Evolutionary conservation across 2,113 vertebrate genomes (phyloP), one percentile per base, ranked within the genome.

Genomic region (Planiliza haematocheilus): DNA sequence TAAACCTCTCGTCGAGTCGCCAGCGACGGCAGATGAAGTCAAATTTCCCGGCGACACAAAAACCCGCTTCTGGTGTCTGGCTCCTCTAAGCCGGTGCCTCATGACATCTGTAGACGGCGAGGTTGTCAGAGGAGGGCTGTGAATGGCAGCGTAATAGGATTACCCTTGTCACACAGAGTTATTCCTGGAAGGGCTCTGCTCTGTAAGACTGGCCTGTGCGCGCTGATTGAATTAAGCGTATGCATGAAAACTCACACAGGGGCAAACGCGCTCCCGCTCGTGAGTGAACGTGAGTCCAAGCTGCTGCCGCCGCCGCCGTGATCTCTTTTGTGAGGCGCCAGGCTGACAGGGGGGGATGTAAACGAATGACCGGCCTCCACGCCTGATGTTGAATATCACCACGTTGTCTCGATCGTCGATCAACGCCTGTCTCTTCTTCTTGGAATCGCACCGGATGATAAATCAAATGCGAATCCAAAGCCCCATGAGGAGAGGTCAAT

Each of bases 101-200:
- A 20, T 21, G 79, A 73, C 80, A 67, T n/a, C 11, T n/a, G 62
- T 21, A 34, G 64, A 59, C 41, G 10, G 45, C 36, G 56, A 60
- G 70, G 57, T 30, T 63, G 63, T 66, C 51, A 52, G 10, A 68
- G 8, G 34, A 38, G 21, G 30, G 17, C 16, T 49, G 24, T 48
- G 63, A 60, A 50, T 60, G 30, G 24, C 67, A 43, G n/a, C 14
- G 8, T 80, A 64, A 69, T 46, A 60, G 72, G 77, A 84, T 84
- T 64, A 80, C 16, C 13, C 41, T 38, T 69, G 62, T 77, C 68
- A 59, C 52, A 41, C 20, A 49, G 34, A 20, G 14, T 57, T 65
- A 53, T 68, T 80, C 43, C 58, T 63, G 45, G 34, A 43, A 8
- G 52, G 68, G 72, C 51, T 63, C 17, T 36, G 59, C 48, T 14